Evolutionary conservation across 1,140 invertebrate genomes (phyloP).

Genomic region (Hyposmocoma kahamanoa): DNA sequence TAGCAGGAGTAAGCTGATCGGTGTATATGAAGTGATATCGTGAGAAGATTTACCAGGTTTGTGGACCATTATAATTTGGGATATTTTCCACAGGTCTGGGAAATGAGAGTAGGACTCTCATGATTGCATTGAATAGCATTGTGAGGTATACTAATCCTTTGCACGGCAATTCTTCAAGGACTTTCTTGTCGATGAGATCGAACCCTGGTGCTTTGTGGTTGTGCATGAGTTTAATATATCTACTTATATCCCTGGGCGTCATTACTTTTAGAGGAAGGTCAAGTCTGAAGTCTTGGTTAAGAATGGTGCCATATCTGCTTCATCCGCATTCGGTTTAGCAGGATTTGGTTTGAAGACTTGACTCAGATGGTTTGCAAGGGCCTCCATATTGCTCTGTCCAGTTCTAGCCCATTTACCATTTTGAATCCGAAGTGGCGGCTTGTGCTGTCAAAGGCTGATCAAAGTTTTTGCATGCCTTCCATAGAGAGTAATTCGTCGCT

Average conservation of each 20-base stretch:
- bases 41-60: background rate
- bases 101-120: background rate
- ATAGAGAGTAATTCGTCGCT: conserved; percentile 5
- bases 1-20: conserved; percentile 3
- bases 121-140: background rate
- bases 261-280: background rate
- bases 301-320: background rate
- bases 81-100: background rate
- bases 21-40: conserved; percentile 1
- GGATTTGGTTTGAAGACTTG: background rate
- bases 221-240: background rate
- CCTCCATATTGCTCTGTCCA: background rate
- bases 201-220: conserved; percentile 12
- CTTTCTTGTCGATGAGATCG: conserved; percentile 5
- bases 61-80: conserved; percentile 1
- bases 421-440: background rate
- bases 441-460: background rate
- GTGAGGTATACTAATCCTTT: conserved; percentile 4
- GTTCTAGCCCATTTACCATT: background rate
- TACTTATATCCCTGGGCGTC: background rate
- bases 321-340: background rate
- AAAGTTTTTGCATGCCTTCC: conserved; percentile 1
- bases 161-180: background rate
- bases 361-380: conserved; percentile 1
- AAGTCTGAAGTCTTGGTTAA: conserved; percentile 4